Base-by-base conservation (phyloP, 2,888 invertebrate genomes). In the Tenthredo mesomela region DNA sequence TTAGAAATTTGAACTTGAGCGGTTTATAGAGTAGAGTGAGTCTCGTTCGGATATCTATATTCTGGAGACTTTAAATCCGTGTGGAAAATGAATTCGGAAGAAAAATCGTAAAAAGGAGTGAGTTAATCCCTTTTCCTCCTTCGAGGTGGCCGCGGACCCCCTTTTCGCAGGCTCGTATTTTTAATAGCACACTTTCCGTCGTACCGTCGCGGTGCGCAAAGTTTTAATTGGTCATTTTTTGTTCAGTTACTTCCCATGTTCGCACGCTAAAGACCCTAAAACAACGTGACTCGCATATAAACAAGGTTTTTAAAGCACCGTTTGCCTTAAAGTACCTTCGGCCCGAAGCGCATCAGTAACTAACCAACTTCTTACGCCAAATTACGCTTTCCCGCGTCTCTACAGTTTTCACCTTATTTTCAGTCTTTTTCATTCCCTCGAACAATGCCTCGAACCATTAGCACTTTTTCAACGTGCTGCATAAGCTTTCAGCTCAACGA, bases 141-240 rank as follows among this genome's bases (percentile, higher is more conserved):
- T 21, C 40, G 43, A 43, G 43, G 21, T 67, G 18, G 33, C 15
- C 61, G 5, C 25, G 5, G 0, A 2, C 33, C 67, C 67, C 33
- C 29, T 29, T 67, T 67, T 67, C 43, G 77, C 50, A 50, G 50
- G 77, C 33, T 77, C 29, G 77, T 77, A 77, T 77, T 77, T 77
- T 77, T 77, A 77, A 50, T 54, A 54, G 50, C 25, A 77, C 77
- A 77, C 50, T 77, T 50, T 54, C 25, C 50, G 58, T 80, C 50
- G 58, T 25, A 15, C 21, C 78, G 47, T 78, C n/a, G 50, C 61
- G 77, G 61, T 77, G 43, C 12, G n/a, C 43, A 77, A 84, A 84
- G 54, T 84, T 84, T 84, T 84, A 84, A 84, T 84, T 84, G 84
- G 84, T 78, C 84, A 84, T 47, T 84, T 78, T 84, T 84, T 77